Evolutionary conservation across 2,797 vertebrate genomes (phyloP), one percentile per base, ranked within the genome.

Genomic region (Rhynchonycteris naso): DNA sequence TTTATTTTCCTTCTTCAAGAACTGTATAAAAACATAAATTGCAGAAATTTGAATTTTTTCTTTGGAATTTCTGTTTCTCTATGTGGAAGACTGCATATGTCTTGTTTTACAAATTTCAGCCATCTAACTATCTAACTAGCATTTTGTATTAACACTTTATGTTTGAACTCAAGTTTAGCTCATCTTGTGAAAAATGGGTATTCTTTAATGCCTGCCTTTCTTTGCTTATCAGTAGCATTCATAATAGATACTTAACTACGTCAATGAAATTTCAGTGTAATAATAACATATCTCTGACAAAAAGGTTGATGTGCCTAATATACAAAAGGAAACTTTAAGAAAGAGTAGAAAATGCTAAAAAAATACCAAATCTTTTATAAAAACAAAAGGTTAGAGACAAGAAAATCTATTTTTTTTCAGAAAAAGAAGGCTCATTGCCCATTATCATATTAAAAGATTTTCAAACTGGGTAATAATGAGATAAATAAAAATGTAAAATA

Each of bases 41-140:
- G 4, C 0, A 69, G 54, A 15, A 74, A 74, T 82, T 52, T 81
- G 47, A 5, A 52, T 5, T 30, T 7, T 38, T 30, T 14, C 28
- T 87, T 68, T 15, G 38, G 15, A 72, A 91, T 90, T 95, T 58
- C 35, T 78, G 4, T 76, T 81, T 28, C 66, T 85, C 33, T 68
- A 68, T 35, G 22, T 79, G 52, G 10, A 2, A 82, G 26, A 69
- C 7, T 30, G 7, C 2, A 38, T 7, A 52, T 75, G 2, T 47
- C 33, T 61, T 76, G 12, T n/a, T 86, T 94, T 66, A 75, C 38
- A 71, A 76, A 79, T 86, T 59, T 59, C 85, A 95, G 24, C 9
- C 61, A 28, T 4, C 30, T 38, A 43, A 58, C 2, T 61, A 28
- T 4, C 30, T 38, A 43, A 58, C 2, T 61, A 58, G 88, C 2